Base-by-base conservation (phyloP, 1,140 invertebrate species). In the Myzus persicae region DNA sequence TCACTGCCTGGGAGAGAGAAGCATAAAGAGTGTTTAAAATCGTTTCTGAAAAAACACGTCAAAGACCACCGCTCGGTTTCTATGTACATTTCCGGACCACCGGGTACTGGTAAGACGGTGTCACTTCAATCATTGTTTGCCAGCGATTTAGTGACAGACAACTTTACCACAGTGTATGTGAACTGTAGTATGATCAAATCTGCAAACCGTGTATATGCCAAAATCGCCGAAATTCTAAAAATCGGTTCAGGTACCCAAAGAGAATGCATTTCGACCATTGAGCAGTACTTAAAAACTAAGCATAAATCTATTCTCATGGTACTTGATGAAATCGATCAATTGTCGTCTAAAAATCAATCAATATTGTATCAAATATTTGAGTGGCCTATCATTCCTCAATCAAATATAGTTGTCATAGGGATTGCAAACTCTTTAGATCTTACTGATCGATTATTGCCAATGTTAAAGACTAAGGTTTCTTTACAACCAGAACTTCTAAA, bases 341-440 rank as follows among this genome's bases (percentile, higher is more conserved):
- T 99, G 18, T 97, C 97, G 94, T 97, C 96, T 92, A 97, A 97
- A 95, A 97, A 97, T 40, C 98, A 99, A 94, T 97, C 98, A 8
- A 97, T 99, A 42, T 95, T 99, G 26, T 99, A 99, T 95, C 97
- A 97, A 1, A 97, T 99, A 94, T 99, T 99, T 95, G 98, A 99
- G 95, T 99, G 98, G 98, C 98, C 99, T 1, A 96, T 97, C 1
- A 95, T 97, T 82, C 94, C 95, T 0, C 95, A 96, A 54, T 97
- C 97, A 0, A 97, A 96, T 89, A 94, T 99, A 0, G 96, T 99
- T 93, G 95, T 99, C 5, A 96, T 99, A 87, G 99, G 99, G 48
- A 98, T 99, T 94, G 98, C 99, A 31, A 99, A 99, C 96, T 97
- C 98, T n/a, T 96, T 99, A 91, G 99, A 99, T 96, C 96, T 99